Evolutionary conservation across 2,113 vertebrate species (phyloP).

Genomic region (Prunella himalayana): DNA sequence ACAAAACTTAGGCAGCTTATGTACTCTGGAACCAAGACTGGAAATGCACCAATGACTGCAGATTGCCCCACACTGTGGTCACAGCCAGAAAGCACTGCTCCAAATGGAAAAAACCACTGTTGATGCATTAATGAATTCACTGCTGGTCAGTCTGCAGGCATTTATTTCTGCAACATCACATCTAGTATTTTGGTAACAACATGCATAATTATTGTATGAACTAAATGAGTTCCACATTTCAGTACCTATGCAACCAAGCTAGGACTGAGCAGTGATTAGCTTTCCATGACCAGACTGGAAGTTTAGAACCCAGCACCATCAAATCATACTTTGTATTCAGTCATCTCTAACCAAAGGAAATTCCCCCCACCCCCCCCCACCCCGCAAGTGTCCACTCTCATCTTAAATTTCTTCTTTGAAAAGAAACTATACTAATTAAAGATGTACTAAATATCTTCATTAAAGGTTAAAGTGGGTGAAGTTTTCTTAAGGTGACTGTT

Average conservation of each 20-base stretch:
- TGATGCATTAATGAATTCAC: not conserved
- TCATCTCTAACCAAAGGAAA: not conserved
- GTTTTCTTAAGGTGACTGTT: not conserved
- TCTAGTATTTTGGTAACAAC: rapidly evolving
- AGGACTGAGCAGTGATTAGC: not conserved
- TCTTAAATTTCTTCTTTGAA: not conserved
- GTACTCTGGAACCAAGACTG: not conserved
- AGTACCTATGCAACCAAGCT: not conserved
- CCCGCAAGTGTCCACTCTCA: not conserved
- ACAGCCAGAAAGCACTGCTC: not conserved
- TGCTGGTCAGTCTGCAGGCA: not conserved
- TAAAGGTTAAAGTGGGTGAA: not conserved
- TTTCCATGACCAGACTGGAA: not conserved
- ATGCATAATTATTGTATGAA: not conserved
- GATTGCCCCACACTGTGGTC: not conserved
- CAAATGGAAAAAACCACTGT: not conserved
- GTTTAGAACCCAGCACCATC: not conserved
- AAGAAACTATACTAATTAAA: not conserved
- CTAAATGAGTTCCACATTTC: not conserved
- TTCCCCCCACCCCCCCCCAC: rapidly evolving
- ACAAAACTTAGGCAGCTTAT: not conserved
- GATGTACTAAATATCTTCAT: not conserved
- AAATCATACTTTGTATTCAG: not conserved
- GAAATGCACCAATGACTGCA: not conserved
- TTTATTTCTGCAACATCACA: not conserved